Conservation (phyloP, 2,797 vertebrate species). For the Picus viridis region DNA sequence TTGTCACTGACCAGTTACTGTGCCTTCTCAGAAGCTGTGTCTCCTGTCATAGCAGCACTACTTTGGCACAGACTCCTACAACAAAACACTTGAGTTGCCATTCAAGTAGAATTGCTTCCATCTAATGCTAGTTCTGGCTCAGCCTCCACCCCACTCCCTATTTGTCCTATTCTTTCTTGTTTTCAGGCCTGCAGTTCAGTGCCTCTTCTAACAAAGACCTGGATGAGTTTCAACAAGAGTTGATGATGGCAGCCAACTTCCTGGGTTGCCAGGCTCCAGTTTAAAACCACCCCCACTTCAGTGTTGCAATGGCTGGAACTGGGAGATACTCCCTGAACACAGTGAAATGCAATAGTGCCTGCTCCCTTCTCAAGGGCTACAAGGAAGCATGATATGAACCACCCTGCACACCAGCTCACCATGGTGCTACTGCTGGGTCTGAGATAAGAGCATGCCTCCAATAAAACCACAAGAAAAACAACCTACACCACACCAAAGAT, state of each 20-base stretch:
- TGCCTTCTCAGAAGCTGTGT: neutral
- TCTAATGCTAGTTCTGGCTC: neutral
- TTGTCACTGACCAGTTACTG: neutral
- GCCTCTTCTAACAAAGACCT: neutral
- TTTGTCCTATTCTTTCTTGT: neutral
- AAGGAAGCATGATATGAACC: rapidly evolving
- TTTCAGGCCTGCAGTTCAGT: neutral
- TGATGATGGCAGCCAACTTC: neutral
- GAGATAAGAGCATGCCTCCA: neutral
- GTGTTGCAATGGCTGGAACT: rapidly evolving
- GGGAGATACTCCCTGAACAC: neutral
- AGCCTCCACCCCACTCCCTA: neutral
- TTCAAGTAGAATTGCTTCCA: neutral
- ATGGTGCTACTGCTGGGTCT: rapidly evolving
- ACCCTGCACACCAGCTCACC: neutral
- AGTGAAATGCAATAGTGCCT: neutral
- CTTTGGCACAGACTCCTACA: neutral
- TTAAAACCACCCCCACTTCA: neutral
- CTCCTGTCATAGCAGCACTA: neutral
- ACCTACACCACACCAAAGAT: neutral
- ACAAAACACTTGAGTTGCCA: neutral
- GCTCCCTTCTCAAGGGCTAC: neutral
- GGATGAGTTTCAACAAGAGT: neutral
- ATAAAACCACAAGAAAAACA: neutral
- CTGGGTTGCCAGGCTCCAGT: neutral